Percentiles rank a stretch among this genome's conserved stretches.
These are phyloP conservation scores for Mythimna pallens DNA, from an alignment of 2,888 invertebrate species.

Conservation along the genomic window DNA sequence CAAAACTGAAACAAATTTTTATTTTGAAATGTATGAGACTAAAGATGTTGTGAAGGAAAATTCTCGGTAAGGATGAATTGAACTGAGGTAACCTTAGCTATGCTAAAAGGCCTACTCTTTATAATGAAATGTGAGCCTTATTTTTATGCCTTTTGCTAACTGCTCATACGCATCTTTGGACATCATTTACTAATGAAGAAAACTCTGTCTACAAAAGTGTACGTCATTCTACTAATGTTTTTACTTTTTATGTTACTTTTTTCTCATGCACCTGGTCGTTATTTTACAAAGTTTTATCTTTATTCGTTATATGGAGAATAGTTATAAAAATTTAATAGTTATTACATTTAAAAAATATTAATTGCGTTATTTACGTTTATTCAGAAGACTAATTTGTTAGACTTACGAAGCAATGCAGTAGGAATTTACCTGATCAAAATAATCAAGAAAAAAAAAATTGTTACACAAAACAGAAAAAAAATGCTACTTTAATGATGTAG, in stretches of 20 bases:
- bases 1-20: conserved; percentile 66
- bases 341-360: not conserved
- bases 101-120: conserved; percentile 32
- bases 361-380: not conserved
- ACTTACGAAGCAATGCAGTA: not conserved
- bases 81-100: conserved; percentile 31
- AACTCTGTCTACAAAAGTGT: conserved; percentile 12
- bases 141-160: conserved; percentile 32
- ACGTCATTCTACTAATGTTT: conserved; percentile 20
- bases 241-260: conserved; percentile 8
- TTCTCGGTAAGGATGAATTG: conserved; percentile 46
- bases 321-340: not conserved
- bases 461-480: too few species aligned
- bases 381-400: not conserved
- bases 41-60: conserved; percentile 43
- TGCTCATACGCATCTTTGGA: conserved; percentile 22
- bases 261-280: conserved; percentile 16
- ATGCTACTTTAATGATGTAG: too few species aligned
- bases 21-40: conserved; percentile 57
- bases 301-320: conserved; percentile 15
- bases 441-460: too few species aligned
- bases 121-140: conserved; percentile 30
- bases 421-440: not conserved
- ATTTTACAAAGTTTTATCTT: conserved; percentile 27
- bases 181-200: conserved; percentile 42